These are phyloP conservation scores for Chaenocephalus aceratus DNA, from an alignment of 2,113 vertebrate genomes.

Conservation along the genomic window DNA sequence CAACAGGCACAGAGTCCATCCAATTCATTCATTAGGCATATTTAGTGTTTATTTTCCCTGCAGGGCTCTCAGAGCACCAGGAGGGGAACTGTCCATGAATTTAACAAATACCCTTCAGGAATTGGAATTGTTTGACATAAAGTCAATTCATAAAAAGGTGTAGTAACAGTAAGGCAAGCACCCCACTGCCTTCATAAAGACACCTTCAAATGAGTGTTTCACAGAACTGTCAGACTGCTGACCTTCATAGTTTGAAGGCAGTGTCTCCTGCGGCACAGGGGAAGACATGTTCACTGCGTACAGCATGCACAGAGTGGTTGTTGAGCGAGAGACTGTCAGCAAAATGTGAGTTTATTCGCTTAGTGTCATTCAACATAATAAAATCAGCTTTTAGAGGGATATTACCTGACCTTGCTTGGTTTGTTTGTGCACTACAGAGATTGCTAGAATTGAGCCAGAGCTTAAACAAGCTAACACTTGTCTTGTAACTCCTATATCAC, in stretches of 20 bases:
- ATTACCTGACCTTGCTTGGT: background rate
- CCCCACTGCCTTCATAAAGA: conserved; percentile 30
- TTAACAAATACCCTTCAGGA: background rate
- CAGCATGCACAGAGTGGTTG: background rate
- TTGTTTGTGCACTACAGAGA: background rate
- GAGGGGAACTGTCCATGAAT: background rate
- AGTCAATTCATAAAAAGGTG: background rate
- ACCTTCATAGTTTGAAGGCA: conserved; percentile 46
- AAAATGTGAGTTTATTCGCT: background rate
- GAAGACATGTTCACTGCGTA: background rate
- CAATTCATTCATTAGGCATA: conserved; percentile 26
- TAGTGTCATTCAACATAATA: background rate
- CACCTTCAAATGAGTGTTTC: conserved; percentile 69
- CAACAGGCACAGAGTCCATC: background rate
- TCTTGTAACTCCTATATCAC: too few species aligned
- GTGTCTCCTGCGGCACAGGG: conserved; percentile 22
- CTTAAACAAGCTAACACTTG: too few species aligned
- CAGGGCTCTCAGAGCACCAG: background rate
- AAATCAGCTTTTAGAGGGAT: background rate
- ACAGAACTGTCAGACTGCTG: conserved; percentile 49
- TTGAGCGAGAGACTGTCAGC: background rate
- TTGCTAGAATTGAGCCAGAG: background rate
- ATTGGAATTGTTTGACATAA: conserved; percentile 6
- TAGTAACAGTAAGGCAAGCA: conserved; percentile 21
- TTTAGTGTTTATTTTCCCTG: conserved; percentile 13